Conservation (phyloP, 2,888 invertebrate species). For the Argyra leucocephala region DNA sequence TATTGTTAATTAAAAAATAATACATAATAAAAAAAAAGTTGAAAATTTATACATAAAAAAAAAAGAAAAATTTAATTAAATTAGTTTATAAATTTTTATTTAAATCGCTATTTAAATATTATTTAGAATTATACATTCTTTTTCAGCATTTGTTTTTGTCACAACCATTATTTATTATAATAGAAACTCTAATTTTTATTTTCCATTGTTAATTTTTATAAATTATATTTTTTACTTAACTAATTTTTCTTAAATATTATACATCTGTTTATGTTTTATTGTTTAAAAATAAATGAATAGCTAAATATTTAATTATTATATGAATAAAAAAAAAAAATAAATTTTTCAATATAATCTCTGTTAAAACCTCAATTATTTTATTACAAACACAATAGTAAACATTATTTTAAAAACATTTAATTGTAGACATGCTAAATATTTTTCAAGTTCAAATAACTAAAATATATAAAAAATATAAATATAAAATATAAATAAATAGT, state of each 20-base stretch:
- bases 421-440: too few relatives aligned
- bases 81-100: too few relatives aligned
- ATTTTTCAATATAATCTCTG: too few relatives aligned
- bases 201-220: background rate
- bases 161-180: background rate
- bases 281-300: too few relatives aligned
- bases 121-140: background rate
- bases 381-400: too few relatives aligned
- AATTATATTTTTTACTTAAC: background rate
- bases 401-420: too few relatives aligned
- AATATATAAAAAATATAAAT: background rate
- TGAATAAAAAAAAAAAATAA: background rate
- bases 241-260: background rate
- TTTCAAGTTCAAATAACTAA: background rate
- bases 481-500: background rate
- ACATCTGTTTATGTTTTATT: background rate
- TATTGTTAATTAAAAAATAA: too few relatives aligned
- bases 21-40: too few relatives aligned
- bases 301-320: too few relatives aligned
- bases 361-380: too few relatives aligned
- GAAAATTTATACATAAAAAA: too few relatives aligned
- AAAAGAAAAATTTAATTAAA: too few relatives aligned
- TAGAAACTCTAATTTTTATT: background rate
- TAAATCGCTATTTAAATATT: background rate
- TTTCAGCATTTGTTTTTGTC: background rate